Conservation (phyloP, 2,888 invertebrate species). For the Anaspis maculata region DNA sequence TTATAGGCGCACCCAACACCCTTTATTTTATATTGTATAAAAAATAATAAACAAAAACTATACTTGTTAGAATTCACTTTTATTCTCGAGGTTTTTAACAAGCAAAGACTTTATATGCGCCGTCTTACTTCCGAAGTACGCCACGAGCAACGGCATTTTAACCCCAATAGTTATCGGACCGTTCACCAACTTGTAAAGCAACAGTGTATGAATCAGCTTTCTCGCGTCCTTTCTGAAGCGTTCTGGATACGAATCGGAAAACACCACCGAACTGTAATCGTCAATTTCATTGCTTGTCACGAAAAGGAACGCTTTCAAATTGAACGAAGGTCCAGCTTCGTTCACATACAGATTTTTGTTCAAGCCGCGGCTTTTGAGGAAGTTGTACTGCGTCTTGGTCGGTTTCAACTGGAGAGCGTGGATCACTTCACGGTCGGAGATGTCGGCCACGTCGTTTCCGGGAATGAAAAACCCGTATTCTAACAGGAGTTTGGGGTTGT, state of each 20-base stretch:
- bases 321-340: slow-evolving; percentile 56
- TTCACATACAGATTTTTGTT: slow-evolving; percentile 52
- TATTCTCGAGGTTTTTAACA: too few species aligned
- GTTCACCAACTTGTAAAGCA: too few species aligned
- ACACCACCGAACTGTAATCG: slow-evolving; percentile 19
- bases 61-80: too few species aligned
- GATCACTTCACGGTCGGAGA: slow-evolving; percentile 20
- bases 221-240: too few species aligned
- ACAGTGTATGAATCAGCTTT: too few species aligned
- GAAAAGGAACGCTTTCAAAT: slow-evolving; percentile 44
- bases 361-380: slow-evolving; percentile 55
- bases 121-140: too few species aligned
- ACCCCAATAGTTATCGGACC: too few species aligned
- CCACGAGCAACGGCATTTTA: too few species aligned
- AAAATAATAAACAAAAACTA: too few species aligned
- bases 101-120: too few species aligned
- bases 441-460: slow-evolving; percentile 23
- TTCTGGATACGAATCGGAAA: slow-evolving; percentile 21
- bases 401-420: slow-evolving; percentile 19
- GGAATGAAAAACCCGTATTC: slow-evolving; percentile 76
- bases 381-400: slow-evolving; percentile 45
- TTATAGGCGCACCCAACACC: too few species aligned
- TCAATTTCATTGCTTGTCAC: slow-evolving; percentile 20
- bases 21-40: too few species aligned
- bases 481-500: slow-evolving; percentile 68